Evolutionary conservation across 1,140 invertebrate species (phyloP), one percentile per base, ranked within the genome.

Genomic region (Aphidius ervi): DNA sequence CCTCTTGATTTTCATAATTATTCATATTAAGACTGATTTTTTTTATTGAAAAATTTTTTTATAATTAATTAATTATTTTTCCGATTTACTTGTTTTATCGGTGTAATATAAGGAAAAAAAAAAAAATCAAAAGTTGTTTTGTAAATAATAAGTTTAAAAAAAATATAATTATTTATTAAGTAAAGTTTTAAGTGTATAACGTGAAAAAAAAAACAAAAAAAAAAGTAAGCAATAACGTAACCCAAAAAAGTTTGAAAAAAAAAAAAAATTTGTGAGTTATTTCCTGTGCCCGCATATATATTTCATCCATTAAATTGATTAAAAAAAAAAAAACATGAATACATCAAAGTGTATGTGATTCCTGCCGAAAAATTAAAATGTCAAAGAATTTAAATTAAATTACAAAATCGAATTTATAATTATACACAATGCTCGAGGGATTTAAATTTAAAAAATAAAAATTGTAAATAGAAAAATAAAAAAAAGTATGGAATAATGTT

Each of bases 1-100:
- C 60, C 63, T 71, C 67, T 58, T 63, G 58, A 70, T 69, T 62
- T 50, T 66, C 65, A 63, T 69, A 69, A 70, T 16, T 66, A 70
- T 64, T 63, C 63, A 62, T 61, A 60, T 54, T 54, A 77, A 77
- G 75, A 77, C 74, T 76, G 74, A 77, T 74, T 77, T 77, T 77
- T 16, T 69, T 63, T 61, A 67, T 64, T 64, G 67, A 9, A 49
- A 46, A 41, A 54, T 66, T 68, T 65, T 65, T 46, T 23, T 42
- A 39, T 55, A 20, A 58, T 52, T 52, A 45, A 49, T 62, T 59
- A 65, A 66, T 64, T 65, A 61, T 60, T 46, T 59, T 49, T 62
- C 41, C 53, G 69, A 55, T 49, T 68, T 64, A 31, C 2, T 31
- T 31, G 23, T 31, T 31, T 4, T 59, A 58, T 65, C 61, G 58